Evolutionary conservation across 2,113 vertebrate species (phyloP), one percentile per base, ranked within the genome.

Genomic region (Microcebus murinus): DNA sequence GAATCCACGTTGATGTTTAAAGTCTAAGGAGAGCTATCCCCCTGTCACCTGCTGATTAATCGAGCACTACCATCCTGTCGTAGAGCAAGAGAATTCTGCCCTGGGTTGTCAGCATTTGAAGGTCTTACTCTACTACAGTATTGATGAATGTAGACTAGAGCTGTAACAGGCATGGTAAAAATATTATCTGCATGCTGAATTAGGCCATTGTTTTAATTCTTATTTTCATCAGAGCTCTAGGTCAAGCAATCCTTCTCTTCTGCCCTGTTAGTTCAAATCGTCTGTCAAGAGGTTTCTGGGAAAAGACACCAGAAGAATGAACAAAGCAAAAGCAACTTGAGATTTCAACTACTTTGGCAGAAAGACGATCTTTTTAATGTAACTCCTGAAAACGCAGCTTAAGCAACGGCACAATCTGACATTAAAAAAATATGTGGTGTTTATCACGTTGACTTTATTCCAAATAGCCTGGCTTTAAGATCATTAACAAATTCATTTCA

Each of bases 31-130:
- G 80, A 98, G 95, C 96, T 95, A 83, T 57, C 88, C 84, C 68
- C 85, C 96, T 98, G 97, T 98, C 98, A 98, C 96, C 90, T 91
- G 76, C 97, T 98, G 98, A 98, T 98, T 98, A 98, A 98, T 96
- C 88, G 96, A 98, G 92, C 93, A 65, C 83, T 95, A 76, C 94
- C 96, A 65, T 92, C 42, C 96, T 97, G 97, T 97, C 98, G 97
- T 48, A 88, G 71, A 96, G 94, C 94, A 97, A 95, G 97, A 96
- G 65, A 98, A 98, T 97, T 98, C 90, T 98, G 91, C 96, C 94
- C 95, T 25, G 27, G 98, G 87, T 98, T 98, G 98, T 98, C 98
- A 98, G 80, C 96, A 76, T 97, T 73, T 98, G 98, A 99, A 98
- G 98, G 98, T 98, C 98, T 98, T 98, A 98, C 87, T 98, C 97